These are phyloP conservation scores for Pelochelys cantorii DNA, from an alignment of 2,797 vertebrate genomes.

Conservation along the genomic window DNA sequence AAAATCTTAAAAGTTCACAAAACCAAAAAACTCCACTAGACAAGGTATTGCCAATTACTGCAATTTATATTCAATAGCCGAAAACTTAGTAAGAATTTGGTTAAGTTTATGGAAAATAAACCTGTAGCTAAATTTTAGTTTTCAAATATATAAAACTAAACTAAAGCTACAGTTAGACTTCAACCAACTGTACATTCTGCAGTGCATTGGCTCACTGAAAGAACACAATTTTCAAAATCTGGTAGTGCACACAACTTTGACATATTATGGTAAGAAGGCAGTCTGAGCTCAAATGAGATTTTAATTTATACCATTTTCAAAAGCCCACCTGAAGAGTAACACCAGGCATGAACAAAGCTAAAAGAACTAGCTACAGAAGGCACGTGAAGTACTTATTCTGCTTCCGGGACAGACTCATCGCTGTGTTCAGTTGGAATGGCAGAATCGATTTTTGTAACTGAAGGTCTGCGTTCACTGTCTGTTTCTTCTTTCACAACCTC, in stretches of 20 bases:
- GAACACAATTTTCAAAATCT: constrained; percentile 66
- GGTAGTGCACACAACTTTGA: constrained; percentile 62
- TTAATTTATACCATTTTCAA: constrained; percentile 62
- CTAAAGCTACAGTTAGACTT: constrained; percentile 63
- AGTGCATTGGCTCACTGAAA: constrained; percentile 63
- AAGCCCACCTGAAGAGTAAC: constrained; percentile 78
- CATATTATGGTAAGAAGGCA: constrained; percentile 70
- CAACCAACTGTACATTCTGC: constrained; percentile 66
- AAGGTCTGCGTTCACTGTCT: constrained; percentile 43
- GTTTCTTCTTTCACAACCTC: constrained; percentile 60
- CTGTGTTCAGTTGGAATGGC: constrained; percentile 80
- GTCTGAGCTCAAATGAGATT: constrained; percentile 75
- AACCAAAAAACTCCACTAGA: constrained; percentile 60
- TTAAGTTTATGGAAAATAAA: constrained; percentile 66
- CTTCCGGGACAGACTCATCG: constrained; percentile 87
- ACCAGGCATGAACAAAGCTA: constrained; percentile 80
- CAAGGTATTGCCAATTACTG: constrained; percentile 61
- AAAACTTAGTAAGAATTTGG: constrained; percentile 62
- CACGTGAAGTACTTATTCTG: constrained; percentile 87
- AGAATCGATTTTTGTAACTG: constrained; percentile 56
- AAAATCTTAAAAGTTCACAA: constrained; percentile 65
- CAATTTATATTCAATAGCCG: constrained; percentile 64
- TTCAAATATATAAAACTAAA: constrained; percentile 73
- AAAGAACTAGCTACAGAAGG: constrained; percentile 80
- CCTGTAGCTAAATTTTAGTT: constrained; percentile 30